These are phyloP conservation scores for Pyrgus malvae DNA, from an alignment of 2,888 invertebrate species.

Conservation along the genomic window DNA sequence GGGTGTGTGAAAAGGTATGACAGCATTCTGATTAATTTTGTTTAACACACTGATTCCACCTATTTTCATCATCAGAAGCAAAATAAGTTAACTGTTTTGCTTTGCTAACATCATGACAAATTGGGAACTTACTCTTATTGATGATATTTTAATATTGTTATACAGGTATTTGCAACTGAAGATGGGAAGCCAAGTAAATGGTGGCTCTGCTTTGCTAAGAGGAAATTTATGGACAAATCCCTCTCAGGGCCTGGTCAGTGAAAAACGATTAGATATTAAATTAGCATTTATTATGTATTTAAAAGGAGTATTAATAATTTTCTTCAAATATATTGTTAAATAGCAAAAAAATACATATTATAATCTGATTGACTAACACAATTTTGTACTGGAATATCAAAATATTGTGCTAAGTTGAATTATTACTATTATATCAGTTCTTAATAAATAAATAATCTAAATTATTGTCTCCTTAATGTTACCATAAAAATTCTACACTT, in stretches of 20 bases:
- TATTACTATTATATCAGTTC: no score
- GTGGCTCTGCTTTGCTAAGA: slow-evolving; percentile 99
- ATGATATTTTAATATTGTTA: background rate
- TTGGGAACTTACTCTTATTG: background rate
- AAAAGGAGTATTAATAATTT: slow-evolving; percentile 11
- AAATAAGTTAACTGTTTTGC: no score
- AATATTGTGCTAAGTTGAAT: no score
- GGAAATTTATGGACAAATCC: slow-evolving; percentile 99
- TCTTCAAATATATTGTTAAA: background rate
- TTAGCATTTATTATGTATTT: slow-evolving; percentile 32
- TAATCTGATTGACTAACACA: background rate
- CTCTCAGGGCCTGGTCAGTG: slow-evolving; percentile 93
- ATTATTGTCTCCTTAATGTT: no score
- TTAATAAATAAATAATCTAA: no score
- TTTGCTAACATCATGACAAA: no score
- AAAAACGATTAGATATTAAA: slow-evolving; percentile 35
- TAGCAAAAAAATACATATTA: slow-evolving; percentile 3
- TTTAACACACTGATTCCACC: no score
- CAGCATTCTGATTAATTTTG: no score
- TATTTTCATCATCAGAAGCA: no score
- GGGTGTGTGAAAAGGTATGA: slow-evolving; percentile 93
- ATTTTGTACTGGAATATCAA: no score
- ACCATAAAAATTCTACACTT: no score
- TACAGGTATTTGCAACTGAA: slow-evolving; percentile 88
- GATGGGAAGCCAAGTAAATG: slow-evolving; percentile 99